Base-by-base conservation (phyloP, 2,888 invertebrate genomes). In the Erynnis tages region DNA sequence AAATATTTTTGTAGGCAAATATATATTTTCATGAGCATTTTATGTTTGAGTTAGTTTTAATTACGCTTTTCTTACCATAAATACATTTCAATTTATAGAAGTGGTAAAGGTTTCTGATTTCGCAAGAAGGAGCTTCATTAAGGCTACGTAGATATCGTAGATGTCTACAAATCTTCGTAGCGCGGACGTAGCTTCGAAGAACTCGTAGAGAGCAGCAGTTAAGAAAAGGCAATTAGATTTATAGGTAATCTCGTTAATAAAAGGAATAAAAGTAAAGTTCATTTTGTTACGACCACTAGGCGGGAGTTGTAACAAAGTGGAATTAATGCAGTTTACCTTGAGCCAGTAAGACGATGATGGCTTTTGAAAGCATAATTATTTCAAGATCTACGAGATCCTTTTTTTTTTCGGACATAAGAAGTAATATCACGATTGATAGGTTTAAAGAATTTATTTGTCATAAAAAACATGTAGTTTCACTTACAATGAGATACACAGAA, bases 151-250 rank as follows among this genome's bases (percentile, higher is more conserved):
- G 43, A 21, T 19, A 19, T 43, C 43, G 54, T 54, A 57, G 57
- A 46, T 19, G 54, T 53, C 54, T 53, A 56, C 48, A 60, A 56
- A 53, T 43, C 32, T 45, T 52, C 68, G 70, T 74, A 72, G 73
- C 62, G 55, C 53, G 25, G 29, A 34, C 67, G 71, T 73, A 75
- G 69, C 60, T 40, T 19, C 58, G 63, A 64, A 67, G 67, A 59
- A 19, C 35, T 52, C 13, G 45, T 49, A 48, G 44, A 19, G 37
- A 37, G 25, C 14, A 14, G 35, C 41, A 43, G 43, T 35, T 27
- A 35, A 34, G 25, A 37, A 23, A 32, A 43, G 35, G 25, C 25
- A 23, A 43, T 34, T 43, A 37, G 23, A 49, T 49, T 41, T 27
- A 32, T 49, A 49, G 40, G n/a, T 49, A 41, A 41, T 49, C 49